A percentile compares a stretch with the other conserved stretches of the same genome.
Evolutionary conservation across 2,113 vertebrate genomes (phyloP).

Genomic region (Coracopsis vasa): DNA sequence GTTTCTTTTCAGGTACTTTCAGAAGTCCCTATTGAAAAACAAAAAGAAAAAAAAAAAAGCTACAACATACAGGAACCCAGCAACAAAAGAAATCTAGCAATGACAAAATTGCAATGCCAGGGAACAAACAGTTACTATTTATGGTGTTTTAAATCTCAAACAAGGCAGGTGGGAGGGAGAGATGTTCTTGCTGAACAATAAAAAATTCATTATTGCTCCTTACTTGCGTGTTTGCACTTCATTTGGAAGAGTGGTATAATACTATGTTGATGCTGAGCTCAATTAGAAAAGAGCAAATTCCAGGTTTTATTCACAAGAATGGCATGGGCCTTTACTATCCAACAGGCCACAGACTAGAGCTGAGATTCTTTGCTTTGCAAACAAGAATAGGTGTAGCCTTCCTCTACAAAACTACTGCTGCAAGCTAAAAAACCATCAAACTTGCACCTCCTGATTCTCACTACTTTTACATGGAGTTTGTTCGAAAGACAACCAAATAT

Average conservation of each 20-base stretch:
- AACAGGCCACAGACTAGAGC: neutral
- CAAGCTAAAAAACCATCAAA: neutral
- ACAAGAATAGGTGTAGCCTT: neutral
- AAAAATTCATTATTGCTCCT: neutral
- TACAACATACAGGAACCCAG: neutral
- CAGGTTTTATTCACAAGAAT: neutral
- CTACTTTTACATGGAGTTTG: neutral
- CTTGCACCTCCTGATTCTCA: neutral
- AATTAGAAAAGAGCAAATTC: slow-evolving; percentile 12
- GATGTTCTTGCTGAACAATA: neutral
- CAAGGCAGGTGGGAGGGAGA: neutral
- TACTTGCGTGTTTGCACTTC: neutral
- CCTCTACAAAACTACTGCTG: neutral
- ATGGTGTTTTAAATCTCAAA: neutral
- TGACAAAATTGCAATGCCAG: neutral
- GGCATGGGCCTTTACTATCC: neutral
- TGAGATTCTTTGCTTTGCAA: neutral
- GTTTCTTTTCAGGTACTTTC: neutral
- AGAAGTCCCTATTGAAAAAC: neutral
- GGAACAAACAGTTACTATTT: slow-evolving; percentile 32
- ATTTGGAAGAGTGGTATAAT: neutral
- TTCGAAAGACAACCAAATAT: neutral
- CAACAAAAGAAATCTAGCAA: neutral
- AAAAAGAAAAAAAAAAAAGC: neutral
- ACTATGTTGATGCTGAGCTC: neutral